phyloP scores from a whole-genome alignment of 2,888 invertebrate species.

The Caenorhabditis plicata region DNA sequence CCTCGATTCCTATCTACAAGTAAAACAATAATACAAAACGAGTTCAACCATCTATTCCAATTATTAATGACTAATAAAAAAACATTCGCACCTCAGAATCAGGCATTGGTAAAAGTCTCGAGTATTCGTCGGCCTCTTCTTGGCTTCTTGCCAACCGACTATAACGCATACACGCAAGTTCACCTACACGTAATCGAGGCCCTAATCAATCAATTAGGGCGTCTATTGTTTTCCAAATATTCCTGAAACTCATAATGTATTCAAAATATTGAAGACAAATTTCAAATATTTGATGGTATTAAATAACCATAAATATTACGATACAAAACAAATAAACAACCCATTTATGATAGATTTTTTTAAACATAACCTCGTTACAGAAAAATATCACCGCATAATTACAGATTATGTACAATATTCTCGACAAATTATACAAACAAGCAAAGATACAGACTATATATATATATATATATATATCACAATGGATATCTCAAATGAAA shows the following conservation, averaged over 20 bases:
- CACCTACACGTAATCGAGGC: too few species aligned
- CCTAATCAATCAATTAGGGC: too few species aligned
- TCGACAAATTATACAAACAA: constrained; percentile 17
- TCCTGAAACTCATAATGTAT: too few species aligned
- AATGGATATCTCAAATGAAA: constrained; percentile 2
- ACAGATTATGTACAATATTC: too few species aligned
- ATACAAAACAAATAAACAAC: constrained; percentile 1
- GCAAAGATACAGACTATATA: constrained; percentile 4
- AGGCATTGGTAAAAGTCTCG: constrained; percentile 44
- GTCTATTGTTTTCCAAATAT: too few species aligned
- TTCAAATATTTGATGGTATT: background rate
- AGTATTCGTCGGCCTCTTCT: constrained; percentile 50
- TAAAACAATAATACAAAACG: background rate
- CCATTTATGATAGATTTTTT: background rate
- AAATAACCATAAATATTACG: background rate
- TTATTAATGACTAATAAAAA: background rate
- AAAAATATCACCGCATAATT: too few species aligned
- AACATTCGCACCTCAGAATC: constrained; percentile 37
- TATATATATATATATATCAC: background rate
- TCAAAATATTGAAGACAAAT: background rate
- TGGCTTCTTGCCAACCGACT: constrained; percentile 50
- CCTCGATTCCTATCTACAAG: constrained; percentile 47
- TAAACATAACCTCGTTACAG: background rate
- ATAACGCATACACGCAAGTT: constrained; percentile 59
- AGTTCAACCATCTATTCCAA: background rate